phyloP scores from a whole-genome alignment of 2,888 invertebrate genomes.

The Gymnoscelis rufifasciata region DNA sequence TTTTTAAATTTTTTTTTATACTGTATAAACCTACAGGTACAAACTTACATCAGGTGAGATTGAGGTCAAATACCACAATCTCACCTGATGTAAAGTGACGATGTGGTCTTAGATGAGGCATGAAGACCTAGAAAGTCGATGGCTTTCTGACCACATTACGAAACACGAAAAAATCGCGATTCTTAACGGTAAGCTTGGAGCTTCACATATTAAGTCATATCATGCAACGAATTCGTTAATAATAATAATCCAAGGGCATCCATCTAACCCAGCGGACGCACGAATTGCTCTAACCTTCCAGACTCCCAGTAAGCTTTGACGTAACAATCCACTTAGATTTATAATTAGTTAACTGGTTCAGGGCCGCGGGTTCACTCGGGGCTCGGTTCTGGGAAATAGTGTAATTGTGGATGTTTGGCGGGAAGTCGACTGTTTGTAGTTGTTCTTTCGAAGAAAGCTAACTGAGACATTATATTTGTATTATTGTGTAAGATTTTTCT shows the following conservation, averaged over 20 bases:
- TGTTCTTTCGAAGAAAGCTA: slow-evolving; percentile 11
- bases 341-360: slow-evolving; percentile 67
- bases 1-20: no score
- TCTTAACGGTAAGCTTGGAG: no score
- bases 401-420: slow-evolving; percentile 30
- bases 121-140: no score
- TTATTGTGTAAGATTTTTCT: background rate
- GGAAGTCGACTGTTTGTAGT: slow-evolving; percentile 15
- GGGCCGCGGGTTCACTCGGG: slow-evolving; percentile 52
- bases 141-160: no score
- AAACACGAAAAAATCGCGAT: no score
- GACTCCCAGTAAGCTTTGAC: slow-evolving; percentile 42
- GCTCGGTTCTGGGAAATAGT: slow-evolving; percentile 49
- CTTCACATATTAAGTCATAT: no score
- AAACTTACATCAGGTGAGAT: no score
- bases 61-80: no score
- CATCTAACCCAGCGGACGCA: slow-evolving; percentile 12
- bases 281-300: slow-evolving; percentile 25
- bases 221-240: background rate
- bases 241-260: slow-evolving; percentile 5
- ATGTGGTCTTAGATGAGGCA: no score
- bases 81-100: no score
- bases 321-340: slow-evolving; percentile 39
- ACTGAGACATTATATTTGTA: background rate
- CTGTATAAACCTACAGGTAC: no score